Conservation (phyloP, 2,113 vertebrate species). For the Rhinolophus ferrumequinum region DNA sequence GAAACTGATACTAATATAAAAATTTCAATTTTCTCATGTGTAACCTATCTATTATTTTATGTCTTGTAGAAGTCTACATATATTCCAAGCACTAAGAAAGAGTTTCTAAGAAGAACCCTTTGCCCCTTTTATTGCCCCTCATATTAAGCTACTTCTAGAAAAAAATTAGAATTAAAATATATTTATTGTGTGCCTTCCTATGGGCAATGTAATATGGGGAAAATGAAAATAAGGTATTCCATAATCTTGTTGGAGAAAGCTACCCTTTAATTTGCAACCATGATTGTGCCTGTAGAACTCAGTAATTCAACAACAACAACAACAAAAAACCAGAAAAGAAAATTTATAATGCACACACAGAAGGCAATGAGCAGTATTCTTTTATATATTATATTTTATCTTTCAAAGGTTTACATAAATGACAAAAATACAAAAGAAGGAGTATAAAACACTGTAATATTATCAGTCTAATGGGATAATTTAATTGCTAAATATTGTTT, state of each 20-base stretch:
- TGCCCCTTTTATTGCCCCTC: not conserved
- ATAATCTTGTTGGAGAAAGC: not conserved
- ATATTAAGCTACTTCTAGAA: not conserved
- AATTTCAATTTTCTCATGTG: not conserved
- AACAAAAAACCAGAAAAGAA: not conserved
- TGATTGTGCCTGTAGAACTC: not conserved
- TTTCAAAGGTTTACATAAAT: not conserved
- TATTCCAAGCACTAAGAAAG: not conserved
- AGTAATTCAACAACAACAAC: not conserved
- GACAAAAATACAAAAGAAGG: not conserved
- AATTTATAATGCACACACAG: not conserved
- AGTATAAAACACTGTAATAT: not conserved
- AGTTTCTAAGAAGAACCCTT: not conserved
- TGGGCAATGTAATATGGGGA: not conserved
- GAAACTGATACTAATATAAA: not conserved
- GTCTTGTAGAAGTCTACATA: not conserved
- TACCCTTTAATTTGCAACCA: conserved; percentile 30
- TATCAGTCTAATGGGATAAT: not conserved
- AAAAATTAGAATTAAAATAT: not conserved
- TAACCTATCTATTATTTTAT: not conserved
- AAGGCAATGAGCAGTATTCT: not conserved
- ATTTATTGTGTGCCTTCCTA: not conserved
- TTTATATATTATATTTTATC: not conserved
- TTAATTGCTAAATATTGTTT: not conserved
- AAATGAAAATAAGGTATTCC: not conserved